These are phyloP conservation scores for Xenopus petersii DNA, from an alignment of 2,797 vertebrate species.

Conservation along the genomic window DNA sequence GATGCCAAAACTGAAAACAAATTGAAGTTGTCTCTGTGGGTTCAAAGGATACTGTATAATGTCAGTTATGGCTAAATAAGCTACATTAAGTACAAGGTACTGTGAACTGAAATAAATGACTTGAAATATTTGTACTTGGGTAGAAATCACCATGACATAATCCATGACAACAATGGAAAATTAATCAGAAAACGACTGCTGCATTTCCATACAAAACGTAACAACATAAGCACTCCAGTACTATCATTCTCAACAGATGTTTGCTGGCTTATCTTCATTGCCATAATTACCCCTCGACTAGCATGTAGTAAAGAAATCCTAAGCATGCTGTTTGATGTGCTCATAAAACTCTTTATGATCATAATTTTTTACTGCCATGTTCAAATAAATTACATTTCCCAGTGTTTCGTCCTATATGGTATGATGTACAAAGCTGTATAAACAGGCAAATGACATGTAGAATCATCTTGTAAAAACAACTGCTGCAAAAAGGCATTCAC, in stretches of 20 bases:
- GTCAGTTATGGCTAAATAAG: no score
- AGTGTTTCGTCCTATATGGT: neutral
- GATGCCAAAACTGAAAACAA: no score
- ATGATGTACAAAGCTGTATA: neutral
- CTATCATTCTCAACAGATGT: constrained; percentile 63
- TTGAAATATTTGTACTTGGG: no score
- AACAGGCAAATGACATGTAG: no score
- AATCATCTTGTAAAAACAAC: no score
- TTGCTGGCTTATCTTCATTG: constrained; percentile 59
- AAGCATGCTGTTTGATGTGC: constrained; percentile 35
- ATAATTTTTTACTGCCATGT: constrained; percentile 5
- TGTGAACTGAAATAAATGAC: no score
- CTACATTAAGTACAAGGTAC: no score
- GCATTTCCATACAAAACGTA: constrained; percentile 60
- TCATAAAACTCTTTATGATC: constrained; percentile 35
- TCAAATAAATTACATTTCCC: constrained; percentile 7
- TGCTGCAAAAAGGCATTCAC: no score
- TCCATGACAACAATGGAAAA: constrained; percentile 60
- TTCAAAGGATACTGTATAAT: no score
- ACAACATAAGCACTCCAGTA: constrained; percentile 58
- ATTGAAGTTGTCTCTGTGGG: no score
- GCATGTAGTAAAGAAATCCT: constrained; percentile 23
- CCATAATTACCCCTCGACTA: constrained; percentile 57
- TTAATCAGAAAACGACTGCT: constrained; percentile 58
- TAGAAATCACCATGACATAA: no score